Evolutionary conservation across 1,140 invertebrate species (phyloP).

Genomic region (Harpegnathos saltator): DNA sequence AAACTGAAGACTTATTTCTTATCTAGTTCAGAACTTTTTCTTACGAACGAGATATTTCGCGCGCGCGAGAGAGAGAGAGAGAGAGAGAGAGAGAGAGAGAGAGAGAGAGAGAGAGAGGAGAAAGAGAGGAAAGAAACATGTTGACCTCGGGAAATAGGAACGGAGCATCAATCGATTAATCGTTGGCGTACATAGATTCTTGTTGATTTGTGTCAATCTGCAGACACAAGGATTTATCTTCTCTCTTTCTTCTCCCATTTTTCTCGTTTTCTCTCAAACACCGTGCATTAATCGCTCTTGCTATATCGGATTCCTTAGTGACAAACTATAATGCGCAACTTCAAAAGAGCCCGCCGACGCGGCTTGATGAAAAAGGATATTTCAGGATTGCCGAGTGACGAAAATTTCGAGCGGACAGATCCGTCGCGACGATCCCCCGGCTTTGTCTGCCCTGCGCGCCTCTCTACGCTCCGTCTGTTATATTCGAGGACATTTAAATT

Average conservation of each 20-base stretch:
- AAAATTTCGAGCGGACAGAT: conserved; percentile 53
- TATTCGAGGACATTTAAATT: conserved; percentile 63
- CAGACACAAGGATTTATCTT: background rate
- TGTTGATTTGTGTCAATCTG: background rate
- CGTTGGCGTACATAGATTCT: background rate
- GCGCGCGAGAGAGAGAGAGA: background rate
- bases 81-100: background rate
- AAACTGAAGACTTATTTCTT: background rate
- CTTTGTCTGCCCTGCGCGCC: conserved; percentile 42
- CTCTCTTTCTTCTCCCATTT: too few relatives aligned
- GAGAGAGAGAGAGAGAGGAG: too few relatives aligned
- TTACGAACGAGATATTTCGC: background rate
- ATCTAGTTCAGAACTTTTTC: background rate
- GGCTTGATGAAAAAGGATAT: conserved; percentile 28
- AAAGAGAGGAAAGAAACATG: background rate
- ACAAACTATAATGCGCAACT: conserved; percentile 22
- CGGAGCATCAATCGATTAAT: background rate
- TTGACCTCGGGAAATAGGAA: background rate
- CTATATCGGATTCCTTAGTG: conserved; percentile 20
- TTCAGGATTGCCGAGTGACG: conserved; percentile 45
- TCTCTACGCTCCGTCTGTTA: conserved; percentile 60
- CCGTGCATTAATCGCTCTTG: background rate
- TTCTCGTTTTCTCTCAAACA: background rate
- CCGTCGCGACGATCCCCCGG: conserved; percentile 48
- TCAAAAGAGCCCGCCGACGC: conserved; percentile 5